Conservation (phyloP, 2,888 invertebrate species). For the Melanostoma scalare region DNA sequence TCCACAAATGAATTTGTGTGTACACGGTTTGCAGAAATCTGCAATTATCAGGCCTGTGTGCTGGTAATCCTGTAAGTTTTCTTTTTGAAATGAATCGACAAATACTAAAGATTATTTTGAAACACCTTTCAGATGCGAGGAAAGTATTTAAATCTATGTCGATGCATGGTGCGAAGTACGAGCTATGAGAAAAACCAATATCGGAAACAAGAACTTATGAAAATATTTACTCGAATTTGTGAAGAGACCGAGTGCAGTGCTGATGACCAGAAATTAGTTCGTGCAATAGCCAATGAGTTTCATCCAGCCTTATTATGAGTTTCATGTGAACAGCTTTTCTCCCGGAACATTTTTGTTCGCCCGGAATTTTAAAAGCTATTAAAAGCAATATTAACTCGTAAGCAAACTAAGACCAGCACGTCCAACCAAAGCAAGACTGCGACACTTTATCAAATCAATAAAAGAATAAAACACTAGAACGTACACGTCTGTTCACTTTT, state of each 20-base stretch:
- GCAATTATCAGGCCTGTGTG: constrained; percentile 94
- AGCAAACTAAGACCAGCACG: too few species aligned
- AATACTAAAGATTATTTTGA: constrained; percentile 13
- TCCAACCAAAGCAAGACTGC: too few species aligned
- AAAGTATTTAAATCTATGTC: constrained; percentile 90
- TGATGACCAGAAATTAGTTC: constrained; percentile 89
- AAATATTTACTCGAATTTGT: constrained; percentile 93
- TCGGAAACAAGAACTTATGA: constrained; percentile 90
- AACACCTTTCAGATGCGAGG: constrained; percentile 85
- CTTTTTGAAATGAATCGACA: neutral
- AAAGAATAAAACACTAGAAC: too few species aligned
- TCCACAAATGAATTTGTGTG: too few species aligned
- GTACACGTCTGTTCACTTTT: too few species aligned
- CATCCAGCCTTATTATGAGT: too few species aligned
- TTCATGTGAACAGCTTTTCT: too few species aligned
- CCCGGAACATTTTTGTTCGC: too few species aligned
- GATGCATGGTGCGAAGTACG: constrained; percentile 91
- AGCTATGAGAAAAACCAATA: constrained; percentile 91
- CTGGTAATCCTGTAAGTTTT: constrained; percentile 89
- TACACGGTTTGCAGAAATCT: too few species aligned
- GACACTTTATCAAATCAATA: too few species aligned
- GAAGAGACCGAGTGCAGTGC: constrained; percentile 90
- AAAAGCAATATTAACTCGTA: too few species aligned
- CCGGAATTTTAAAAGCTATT: too few species aligned
- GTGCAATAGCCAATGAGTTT: constrained; percentile 92